Conservation (phyloP, 2,888 invertebrate genomes). For the Dicyrtoma fusca region DNA sequence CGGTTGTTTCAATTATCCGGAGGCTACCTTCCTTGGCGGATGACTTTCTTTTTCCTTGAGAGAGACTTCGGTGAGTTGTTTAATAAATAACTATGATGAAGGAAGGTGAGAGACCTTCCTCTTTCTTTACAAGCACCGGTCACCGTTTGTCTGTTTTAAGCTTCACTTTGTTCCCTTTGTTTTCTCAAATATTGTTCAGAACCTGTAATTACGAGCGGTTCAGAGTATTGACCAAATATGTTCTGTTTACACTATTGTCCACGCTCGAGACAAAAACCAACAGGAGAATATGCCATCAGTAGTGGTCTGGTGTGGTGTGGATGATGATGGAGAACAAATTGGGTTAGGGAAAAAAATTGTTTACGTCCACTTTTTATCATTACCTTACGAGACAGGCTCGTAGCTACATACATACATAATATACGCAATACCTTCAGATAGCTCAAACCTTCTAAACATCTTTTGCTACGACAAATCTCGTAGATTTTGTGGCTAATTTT, state of each 20-base stretch:
- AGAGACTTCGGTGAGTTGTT: slow-evolving; percentile 30
- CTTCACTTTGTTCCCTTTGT: slow-evolving; percentile 22
- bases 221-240: slow-evolving; percentile 32
- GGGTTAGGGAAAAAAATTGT: slow-evolving; percentile 21
- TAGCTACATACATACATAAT: too few relatives aligned
- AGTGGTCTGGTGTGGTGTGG: not conserved
- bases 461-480: too few relatives aligned
- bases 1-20: not conserved
- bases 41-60: slow-evolving; percentile 13
- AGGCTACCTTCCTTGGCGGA: slow-evolving; percentile 13
- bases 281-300: slow-evolving; percentile 18
- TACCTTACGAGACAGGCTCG: too few relatives aligned
- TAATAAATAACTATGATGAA: slow-evolving; percentile 37
- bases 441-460: too few relatives aligned
- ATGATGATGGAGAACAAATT: slow-evolving; percentile 36
- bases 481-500: too few relatives aligned
- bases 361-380: too few relatives aligned
- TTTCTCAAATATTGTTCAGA: slow-evolving; percentile 29
- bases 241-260: slow-evolving; percentile 34
- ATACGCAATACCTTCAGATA: too few relatives aligned
- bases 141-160: slow-evolving; percentile 31
- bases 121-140: slow-evolving; percentile 16
- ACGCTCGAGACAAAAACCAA: slow-evolving; percentile 29
- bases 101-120: slow-evolving; percentile 37
- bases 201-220: slow-evolving; percentile 35